These are phyloP conservation scores for Abramis brama DNA, from an alignment of 2,113 vertebrate genomes.

Conservation along the genomic window DNA sequence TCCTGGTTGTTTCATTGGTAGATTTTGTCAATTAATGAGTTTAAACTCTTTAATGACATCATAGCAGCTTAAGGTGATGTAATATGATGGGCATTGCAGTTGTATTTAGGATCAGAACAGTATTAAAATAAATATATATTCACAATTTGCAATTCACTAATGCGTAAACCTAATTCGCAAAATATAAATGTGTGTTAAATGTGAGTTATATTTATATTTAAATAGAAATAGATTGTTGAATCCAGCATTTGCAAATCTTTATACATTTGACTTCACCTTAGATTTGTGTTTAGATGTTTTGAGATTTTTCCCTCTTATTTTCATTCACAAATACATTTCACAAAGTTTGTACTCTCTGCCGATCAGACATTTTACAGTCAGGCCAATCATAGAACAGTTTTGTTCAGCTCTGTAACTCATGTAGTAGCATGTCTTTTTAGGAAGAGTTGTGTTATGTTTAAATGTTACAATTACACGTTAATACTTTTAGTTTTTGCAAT, in stretches of 20 bases:
- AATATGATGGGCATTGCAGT: neutral
- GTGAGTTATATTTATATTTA: neutral
- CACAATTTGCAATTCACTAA: neutral
- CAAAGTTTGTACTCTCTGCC: no score
- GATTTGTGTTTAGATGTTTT: no score
- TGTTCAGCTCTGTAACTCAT: no score
- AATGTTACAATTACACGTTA: no score
- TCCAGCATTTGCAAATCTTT: neutral
- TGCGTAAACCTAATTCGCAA: no score
- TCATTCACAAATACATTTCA: no score
- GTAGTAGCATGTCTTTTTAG: neutral
- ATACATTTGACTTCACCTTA: neutral
- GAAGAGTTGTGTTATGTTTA: no score
- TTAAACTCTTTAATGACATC: neutral
- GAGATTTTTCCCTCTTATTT: no score
- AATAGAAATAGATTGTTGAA: neutral
- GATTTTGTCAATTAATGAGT: conserved; percentile 4
- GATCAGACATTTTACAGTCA: no score
- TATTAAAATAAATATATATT: neutral
- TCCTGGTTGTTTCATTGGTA: neutral
- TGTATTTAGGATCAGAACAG: neutral
- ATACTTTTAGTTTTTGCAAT: neutral
- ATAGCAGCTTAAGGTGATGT: neutral
- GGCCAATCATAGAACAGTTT: no score
- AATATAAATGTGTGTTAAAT: no score